Base-by-base conservation (phyloP, 2,113 vertebrate genomes). In the Cichladusa arquata region DNA sequence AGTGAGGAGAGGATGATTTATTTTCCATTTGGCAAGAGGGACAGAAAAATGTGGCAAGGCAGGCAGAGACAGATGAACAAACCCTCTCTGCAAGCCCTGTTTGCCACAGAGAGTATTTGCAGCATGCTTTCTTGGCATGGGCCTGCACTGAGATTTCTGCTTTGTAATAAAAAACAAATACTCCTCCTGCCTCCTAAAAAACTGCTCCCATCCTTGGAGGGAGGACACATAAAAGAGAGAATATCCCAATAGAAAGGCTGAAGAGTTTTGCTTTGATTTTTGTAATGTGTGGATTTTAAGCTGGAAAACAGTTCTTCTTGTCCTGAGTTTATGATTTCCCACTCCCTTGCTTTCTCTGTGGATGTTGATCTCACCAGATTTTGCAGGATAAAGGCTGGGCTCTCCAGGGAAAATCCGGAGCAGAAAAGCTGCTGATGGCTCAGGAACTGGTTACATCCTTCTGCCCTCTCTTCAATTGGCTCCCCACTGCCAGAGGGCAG, bases 11-110 rank as follows among this genome's bases (percentile, higher is more conserved):
- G 64, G 79, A 84, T 86, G 40, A 86, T 90, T 96, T 92, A 9
- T 96, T 86, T 92, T 83, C 88, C 82, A 88, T 95, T 96, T 95
- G 95, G 94, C 93, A 90, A 57, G 82, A 67, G 56, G 54, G 64
- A 93, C 74, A 88, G 85, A 47, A 61, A 90, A 93, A 29, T 15
- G 69, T 66, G 90, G 90, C 92, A 70, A 95, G 60, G 60, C 74
- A 78, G 47, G 90, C 54, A 0, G 5, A 95, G 94, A 60, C 85
- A 93, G 93, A 95, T 47, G 81, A 94, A 83, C 88, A 90, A 96
- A 77, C 28, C 34, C 58, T 70, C 71, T 66, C 57, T 81, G 82
- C 62, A n/a, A 83, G 71, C 50, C 64, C 44, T 86, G 51, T 62
- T 90, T 82, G 92, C 91, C 74, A 91, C 87, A 40, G 57, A 45